Base-by-base conservation (phyloP, 2,888 invertebrate genomes). In the Dolichopus griseipennis region DNA sequence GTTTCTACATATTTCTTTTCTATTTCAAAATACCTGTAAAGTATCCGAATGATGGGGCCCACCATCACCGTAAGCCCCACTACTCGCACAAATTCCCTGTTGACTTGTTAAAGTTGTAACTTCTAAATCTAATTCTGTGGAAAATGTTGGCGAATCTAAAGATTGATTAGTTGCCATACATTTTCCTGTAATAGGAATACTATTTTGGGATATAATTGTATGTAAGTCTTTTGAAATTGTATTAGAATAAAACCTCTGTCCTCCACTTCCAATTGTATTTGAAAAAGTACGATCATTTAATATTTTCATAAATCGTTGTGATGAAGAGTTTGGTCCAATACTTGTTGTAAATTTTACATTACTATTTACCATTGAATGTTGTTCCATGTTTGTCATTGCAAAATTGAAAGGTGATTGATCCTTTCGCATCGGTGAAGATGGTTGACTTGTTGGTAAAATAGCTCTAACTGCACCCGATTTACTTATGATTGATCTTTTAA, bases 401-500 rank as follows among this genome's bases (percentile, higher is more conserved):
- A 84, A 85, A 76, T 81, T 80, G 74, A 85, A 85, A 70, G 86
- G 84, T 68, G 85, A 84, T 68, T 83, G 78, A 75, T 88, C 87
- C 79, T 86, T 86, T 75, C 86, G 84, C 81, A 88, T 85, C 62
- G 90, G 89, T 64, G 91, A 89, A 65, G 89, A 87, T 64, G 90
- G 89, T 74, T 90, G 86, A 67, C 85, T 84, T 41, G 83, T 80
- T 43, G 77, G 73, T 73, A 78, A 79, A 70, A 90, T 84, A 66
- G 89, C 88, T 67, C 90, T 86, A 66, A 87, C 89, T 22, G 88
- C 88, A 72, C 85, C 84, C 52, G 90, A 87, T 68, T 70, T 67
- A 70, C 69, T 43, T 68, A 68, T 27, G 15, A 52, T 65, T 72
- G 79, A 80, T 67, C 82, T 76, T 71, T 74, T 74, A 73, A 77